Evolutionary conservation across 2,797 vertebrate species (phyloP).

Genomic region (Centroberyx gerrardi): DNA sequence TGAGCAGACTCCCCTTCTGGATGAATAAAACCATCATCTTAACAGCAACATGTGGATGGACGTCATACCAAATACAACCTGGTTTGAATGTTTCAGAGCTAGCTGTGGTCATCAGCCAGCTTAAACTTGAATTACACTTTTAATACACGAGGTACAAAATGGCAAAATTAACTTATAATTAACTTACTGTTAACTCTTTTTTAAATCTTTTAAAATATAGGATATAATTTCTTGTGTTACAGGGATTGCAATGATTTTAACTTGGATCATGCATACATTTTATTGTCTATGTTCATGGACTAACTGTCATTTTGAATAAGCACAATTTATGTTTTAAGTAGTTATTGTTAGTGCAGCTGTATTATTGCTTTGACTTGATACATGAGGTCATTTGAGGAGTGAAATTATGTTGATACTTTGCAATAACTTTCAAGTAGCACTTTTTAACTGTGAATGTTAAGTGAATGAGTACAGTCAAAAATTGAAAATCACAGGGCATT

Average conservation of each 20-base stretch:
- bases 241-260: conserved; percentile 15
- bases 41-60: background rate
- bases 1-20: conserved; percentile 73
- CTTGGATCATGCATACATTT: background rate
- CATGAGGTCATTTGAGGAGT: background rate
- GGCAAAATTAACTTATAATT: too few species aligned
- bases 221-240: background rate
- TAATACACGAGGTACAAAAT: background rate
- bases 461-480: background rate
- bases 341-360: background rate
- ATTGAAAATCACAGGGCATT: conserved; percentile 14
- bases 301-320: background rate
- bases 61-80: background rate
- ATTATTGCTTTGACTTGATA: background rate
- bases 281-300: background rate
- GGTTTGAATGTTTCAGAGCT: background rate
- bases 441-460: conserved; percentile 3
- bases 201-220: conserved; percentile 19
- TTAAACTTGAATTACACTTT: background rate
- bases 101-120: background rate
- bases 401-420: background rate
- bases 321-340: background rate
- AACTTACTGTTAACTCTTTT: conserved; percentile 15
- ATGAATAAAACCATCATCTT: conserved; percentile 26
- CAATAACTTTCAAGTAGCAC: background rate